phyloP scores from a whole-genome alignment of 1,140 invertebrate genomes.

The Drosophila rhopaloa region DNA sequence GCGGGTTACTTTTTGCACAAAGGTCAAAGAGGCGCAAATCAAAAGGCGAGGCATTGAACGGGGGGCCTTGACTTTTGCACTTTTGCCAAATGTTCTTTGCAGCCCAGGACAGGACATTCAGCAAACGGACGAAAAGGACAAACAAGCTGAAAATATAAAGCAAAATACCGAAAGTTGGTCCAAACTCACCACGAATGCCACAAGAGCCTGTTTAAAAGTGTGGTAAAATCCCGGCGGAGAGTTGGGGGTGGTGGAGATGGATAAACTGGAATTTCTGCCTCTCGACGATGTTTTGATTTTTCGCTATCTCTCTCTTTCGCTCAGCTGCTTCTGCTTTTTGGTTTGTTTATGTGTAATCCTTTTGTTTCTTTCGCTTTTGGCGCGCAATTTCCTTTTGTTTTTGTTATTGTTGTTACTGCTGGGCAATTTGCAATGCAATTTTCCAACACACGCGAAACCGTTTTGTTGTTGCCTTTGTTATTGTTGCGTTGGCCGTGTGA shows the following conservation, averaged over 20 bases:
- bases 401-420: conserved; percentile 27
- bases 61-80: conserved; percentile 81
- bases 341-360: conserved; percentile 66
- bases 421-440: conserved; percentile 38
- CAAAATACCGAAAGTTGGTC: conserved; percentile 11
- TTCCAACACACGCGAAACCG: conserved; percentile 64
- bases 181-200: conserved; percentile 36
- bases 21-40: conserved; percentile 66
- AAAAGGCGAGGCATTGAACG: conserved; percentile 35
- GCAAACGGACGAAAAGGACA: conserved; percentile 15
- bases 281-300: conserved; percentile 54
- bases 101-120: conserved; percentile 31
- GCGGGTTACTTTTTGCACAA: conserved; percentile 44
- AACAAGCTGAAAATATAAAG: conserved; percentile 11
- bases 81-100: conserved; percentile 57
- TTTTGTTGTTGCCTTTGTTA: conserved; percentile 46
- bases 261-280: conserved; percentile 46
- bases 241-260: conserved; percentile 1
- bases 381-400: conserved; percentile 65
- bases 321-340: conserved; percentile 41
- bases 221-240: neutral
- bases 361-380: conserved; percentile 69
- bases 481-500: conserved; percentile 31
- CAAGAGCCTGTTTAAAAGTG: conserved; percentile 29
- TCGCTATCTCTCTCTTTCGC: conserved; percentile 15